These are phyloP conservation scores for Dicrurus megarhynchus DNA, from an alignment of 2,113 vertebrate genomes.

Conservation along the genomic window DNA sequence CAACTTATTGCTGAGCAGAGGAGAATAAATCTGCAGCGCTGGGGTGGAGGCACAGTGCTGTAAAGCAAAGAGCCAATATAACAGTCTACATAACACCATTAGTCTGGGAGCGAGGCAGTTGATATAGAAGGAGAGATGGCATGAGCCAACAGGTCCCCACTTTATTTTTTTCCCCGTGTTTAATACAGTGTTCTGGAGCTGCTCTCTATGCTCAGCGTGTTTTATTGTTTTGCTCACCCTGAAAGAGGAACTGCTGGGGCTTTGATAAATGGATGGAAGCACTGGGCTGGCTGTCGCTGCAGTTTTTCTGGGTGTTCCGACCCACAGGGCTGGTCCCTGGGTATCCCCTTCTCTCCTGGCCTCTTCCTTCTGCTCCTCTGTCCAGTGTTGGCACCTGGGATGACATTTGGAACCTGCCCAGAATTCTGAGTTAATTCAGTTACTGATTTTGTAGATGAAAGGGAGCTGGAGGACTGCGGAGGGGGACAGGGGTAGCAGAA, in stretches of 20 bases:
- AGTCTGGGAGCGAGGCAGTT: constrained; percentile 30
- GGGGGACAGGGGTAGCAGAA: accelerated
- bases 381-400: neutral
- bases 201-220: constrained; percentile 23
- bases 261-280: neutral
- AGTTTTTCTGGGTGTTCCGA: neutral
- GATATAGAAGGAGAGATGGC: constrained; percentile 40
- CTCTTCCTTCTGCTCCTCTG: neutral
- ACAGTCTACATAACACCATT: constrained; percentile 52
- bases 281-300: neutral
- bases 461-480: neutral
- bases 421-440: neutral
- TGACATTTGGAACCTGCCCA: neutral
- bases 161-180: constrained; percentile 1
- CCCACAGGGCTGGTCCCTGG: neutral
- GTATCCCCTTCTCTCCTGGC: neutral
- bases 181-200: constrained; percentile 37
- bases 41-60: constrained; percentile 15
- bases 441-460: neutral
- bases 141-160: constrained; percentile 55
- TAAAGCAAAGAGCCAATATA: constrained; percentile 54
- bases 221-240: constrained; percentile 56
- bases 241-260: constrained; percentile 20
- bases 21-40: neutral
- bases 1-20: neutral